Evolutionary conservation across 2,888 invertebrate species (phyloP).

Genomic region (Gari tellinella): DNA sequence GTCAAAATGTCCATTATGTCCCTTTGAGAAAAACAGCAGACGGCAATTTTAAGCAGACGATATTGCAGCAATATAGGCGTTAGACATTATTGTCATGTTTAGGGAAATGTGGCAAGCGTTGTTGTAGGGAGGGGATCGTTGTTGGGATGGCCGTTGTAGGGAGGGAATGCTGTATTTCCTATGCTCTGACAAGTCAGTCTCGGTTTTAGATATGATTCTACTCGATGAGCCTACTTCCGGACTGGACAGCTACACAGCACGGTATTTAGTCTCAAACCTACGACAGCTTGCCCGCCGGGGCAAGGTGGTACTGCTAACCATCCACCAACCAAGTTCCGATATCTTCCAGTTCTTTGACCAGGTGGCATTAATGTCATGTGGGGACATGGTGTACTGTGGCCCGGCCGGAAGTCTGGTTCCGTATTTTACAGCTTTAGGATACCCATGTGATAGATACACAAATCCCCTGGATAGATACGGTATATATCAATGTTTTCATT

Average conservation of each 20-base stretch:
- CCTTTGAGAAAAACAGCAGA: no score
- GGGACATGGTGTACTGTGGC: constrained; percentile 89
- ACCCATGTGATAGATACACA: constrained; percentile 97
- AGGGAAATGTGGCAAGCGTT: no score
- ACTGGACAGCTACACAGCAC: constrained; percentile 96
- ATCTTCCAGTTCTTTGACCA: constrained; percentile 65
- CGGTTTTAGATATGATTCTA: constrained; percentile 94
- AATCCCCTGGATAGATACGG: constrained; percentile 97
- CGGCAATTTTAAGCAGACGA: no score
- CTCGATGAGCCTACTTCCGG: constrained; percentile 95
- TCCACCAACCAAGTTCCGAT: constrained; percentile 85
- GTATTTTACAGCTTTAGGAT: constrained; percentile 97
- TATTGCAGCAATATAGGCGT: no score
- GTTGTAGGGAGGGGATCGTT: no score
- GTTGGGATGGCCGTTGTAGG: no score
- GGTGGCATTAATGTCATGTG: constrained; percentile 69
- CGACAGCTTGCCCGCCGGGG: constrained; percentile 69
- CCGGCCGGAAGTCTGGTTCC: constrained; percentile 93
- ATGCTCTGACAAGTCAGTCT: no score
- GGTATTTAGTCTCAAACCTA: constrained; percentile 84
- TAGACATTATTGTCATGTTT: no score
- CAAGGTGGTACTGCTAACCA: constrained; percentile 91
- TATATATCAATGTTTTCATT: constrained; percentile 21
- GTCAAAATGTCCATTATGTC: no score
- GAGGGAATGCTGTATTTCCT: no score